Base-by-base conservation (phyloP, 2,888 invertebrate genomes). In the Amiota communis region DNA sequence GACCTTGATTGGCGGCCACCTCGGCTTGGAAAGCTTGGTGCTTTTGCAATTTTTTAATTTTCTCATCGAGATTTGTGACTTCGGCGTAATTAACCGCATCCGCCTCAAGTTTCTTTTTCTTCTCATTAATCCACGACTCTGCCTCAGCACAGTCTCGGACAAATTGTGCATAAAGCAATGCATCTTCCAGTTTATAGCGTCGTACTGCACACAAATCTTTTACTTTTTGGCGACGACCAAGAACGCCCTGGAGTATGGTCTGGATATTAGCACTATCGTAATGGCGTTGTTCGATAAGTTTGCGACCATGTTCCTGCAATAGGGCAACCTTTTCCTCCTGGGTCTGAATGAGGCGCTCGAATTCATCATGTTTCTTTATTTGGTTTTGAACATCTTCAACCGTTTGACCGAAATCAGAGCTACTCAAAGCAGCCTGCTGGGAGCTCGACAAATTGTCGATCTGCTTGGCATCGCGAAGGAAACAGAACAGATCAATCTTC, bases 1-100 rank as follows among this genome's bases (percentile, higher is more conserved):
- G 92, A 17, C 95, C 94, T 80, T 95, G 93, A 91, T 98, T 96
- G 2, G 97, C 97, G 0, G 94, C 93, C 61, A 98, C 92, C 88
- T 98, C 98, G 0, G 97, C 97, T 82, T 97, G 95, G 91, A 98
- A 96, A 0, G 98, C 97, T 90, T 98, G 97, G 89, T 98, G 97
- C 87, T 97, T 97, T 87, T 98, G 97, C 49, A 98, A 90, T 86
- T 96, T 95, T 90, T 97, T 97, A 81, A 99, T 97, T 90, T 99
- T 99, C 85, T 98, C 98, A 86, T 98, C 97, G 3, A 99, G 91
- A 85, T 93, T 94, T 0, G 94, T 94, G 8, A 96, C 95, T 85
- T 95, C 95, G 0, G 88, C 88, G 73, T 88, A 89, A 75, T 80
- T 87, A 4, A 93, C 92, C 9, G 94, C 93, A 87, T 96, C 96